A percentile compares a stretch with the other conserved stretches of the same genome.
Conservation (phyloP, 92 coral and sea anemone species). For the Metridium senile region DNA sequence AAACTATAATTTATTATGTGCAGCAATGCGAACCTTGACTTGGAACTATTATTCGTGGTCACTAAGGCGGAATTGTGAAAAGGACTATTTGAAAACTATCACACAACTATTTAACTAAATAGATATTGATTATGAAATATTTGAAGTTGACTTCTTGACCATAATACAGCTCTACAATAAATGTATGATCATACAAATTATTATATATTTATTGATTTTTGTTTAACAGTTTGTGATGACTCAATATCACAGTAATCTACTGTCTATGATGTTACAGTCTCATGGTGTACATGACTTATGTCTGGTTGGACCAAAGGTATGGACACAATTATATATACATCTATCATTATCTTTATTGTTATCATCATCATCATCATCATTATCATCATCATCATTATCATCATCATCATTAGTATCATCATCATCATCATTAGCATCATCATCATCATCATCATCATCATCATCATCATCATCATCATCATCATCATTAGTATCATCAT, state of each 20-base stretch:
- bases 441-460: neutral
- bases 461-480: neutral
- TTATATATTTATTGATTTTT: neutral
- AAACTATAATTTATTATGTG: too few relatives aligned
- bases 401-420: neutral
- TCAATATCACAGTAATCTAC: conserved; percentile 78
- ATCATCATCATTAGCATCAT: neutral
- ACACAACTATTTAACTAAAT: too few relatives aligned
- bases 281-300: conserved; percentile 96
- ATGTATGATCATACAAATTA: too few relatives aligned
- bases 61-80: too few relatives aligned
- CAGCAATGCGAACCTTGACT: too few relatives aligned
- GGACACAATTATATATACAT: neutral
- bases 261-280: conserved; percentile 85
- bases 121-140: too few relatives aligned
- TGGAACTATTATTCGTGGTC: too few relatives aligned
- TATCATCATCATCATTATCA: neutral
- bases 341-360: neutral
- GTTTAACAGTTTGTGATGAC: conserved; percentile 81
- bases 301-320: conserved; percentile 92
- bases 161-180: too few relatives aligned
- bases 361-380: neutral
- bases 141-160: too few relatives aligned
- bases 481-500: too few relatives aligned
- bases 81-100: too few relatives aligned